These are phyloP conservation scores for Penaeus vannamei DNA, from an alignment of 1,140 invertebrate species.

Conservation along the genomic window DNA sequence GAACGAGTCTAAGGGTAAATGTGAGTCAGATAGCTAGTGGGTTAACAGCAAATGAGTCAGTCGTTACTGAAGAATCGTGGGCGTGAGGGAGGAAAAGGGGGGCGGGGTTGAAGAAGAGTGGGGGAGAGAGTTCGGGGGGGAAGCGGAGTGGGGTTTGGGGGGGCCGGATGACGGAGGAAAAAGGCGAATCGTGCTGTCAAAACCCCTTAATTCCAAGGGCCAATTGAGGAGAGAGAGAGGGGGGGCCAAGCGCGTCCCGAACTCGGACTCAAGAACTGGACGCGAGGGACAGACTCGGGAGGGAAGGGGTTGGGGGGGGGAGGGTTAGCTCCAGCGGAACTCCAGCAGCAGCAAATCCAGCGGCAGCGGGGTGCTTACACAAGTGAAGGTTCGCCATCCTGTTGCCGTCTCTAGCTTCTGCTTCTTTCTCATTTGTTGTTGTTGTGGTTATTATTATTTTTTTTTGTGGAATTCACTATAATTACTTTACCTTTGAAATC, in stretches of 20 bases:
- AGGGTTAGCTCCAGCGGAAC: conserved; percentile 52
- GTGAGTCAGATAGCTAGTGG: conserved; percentile 19
- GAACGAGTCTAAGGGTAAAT: not conserved
- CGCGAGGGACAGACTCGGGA: not conserved
- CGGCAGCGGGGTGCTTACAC: conserved; percentile 14
- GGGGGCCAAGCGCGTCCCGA: not conserved
- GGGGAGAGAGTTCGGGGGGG: not conserved
- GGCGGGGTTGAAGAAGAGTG: not conserved
- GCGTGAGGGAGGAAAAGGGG: not conserved
- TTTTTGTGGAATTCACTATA: too few relatives aligned
- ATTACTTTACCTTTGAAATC: too few relatives aligned
- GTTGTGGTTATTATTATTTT: too few relatives aligned
- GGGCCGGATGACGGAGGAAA: too few relatives aligned
- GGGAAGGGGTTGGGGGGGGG: not conserved
- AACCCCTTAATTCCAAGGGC: too few relatives aligned
- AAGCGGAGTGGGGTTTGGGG: not conserved
- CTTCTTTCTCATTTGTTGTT: not conserved
- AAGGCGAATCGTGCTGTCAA: too few relatives aligned
- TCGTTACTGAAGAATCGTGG: not conserved
- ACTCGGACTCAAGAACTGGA: not conserved
- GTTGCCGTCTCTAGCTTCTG: conserved; percentile 2
- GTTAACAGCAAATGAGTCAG: conserved; percentile 7
- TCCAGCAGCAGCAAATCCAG: conserved; percentile 36
- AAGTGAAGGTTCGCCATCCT: not conserved
- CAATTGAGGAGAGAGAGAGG: not conserved